A percentile compares a stretch with the other conserved stretches of the same genome.
phyloP scores from a whole-genome alignment of 2,888 invertebrate genomes.

The Nymphalis c-album region DNA sequence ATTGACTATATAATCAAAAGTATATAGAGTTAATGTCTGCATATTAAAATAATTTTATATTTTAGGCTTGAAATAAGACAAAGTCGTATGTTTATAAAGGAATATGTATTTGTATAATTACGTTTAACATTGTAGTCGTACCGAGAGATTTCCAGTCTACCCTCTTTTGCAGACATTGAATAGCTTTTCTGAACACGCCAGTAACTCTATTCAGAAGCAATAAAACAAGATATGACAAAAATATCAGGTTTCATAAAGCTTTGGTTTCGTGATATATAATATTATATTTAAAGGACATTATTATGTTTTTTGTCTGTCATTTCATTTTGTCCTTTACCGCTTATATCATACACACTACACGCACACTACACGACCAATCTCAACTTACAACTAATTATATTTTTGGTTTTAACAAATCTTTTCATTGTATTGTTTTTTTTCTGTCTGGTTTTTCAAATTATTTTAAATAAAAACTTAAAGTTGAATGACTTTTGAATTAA shows the following conservation, averaged over 20 bases:
- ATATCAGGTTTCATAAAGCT: slow-evolving; percentile 81
- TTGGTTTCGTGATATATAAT: slow-evolving; percentile 78
- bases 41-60: background rate
- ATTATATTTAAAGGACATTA: slow-evolving; percentile 79
- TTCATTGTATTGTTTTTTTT: slow-evolving; percentile 14
- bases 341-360: slow-evolving; percentile 45
- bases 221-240: slow-evolving; percentile 82
- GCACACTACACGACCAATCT: slow-evolving; percentile 41
- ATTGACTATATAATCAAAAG: background rate
- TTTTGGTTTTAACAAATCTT: slow-evolving; percentile 12
- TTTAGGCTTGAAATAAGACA: background rate
- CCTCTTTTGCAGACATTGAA: slow-evolving; percentile 62
- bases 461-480: background rate
- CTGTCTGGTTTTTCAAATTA: background rate
- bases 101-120: slow-evolving; percentile 29
- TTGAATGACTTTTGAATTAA: too few relatives aligned
- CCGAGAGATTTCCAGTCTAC: slow-evolving; percentile 45
- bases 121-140: slow-evolving; percentile 24
- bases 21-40: background rate
- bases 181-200: slow-evolving; percentile 57
- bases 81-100: background rate
- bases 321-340: slow-evolving; percentile 47
- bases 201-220: slow-evolving; percentile 73
- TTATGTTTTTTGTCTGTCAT: slow-evolving; percentile 70
- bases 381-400: slow-evolving; percentile 36